Percentiles rank a stretch among this genome's conserved stretches.
These are phyloP conservation scores for Siniperca scherzeri DNA, from an alignment of 2,797 vertebrate genomes.

Conservation along the genomic window DNA sequence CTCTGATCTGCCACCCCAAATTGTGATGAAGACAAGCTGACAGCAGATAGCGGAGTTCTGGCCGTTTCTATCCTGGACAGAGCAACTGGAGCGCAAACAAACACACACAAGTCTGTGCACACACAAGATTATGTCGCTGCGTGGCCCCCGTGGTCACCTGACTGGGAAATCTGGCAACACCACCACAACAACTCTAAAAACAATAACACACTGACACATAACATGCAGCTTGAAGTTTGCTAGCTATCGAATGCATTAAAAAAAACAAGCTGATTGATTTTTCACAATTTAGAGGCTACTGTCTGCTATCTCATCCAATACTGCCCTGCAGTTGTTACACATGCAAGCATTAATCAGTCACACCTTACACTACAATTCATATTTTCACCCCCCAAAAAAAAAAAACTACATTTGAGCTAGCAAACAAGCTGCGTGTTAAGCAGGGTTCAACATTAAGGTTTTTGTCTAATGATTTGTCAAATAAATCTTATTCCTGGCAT, in stretches of 20 bases:
- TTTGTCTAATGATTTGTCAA: no score
- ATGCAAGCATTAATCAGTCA: not conserved
- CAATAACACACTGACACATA: slow-evolving; percentile 33
- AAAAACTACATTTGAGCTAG: not conserved
- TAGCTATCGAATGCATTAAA: not conserved
- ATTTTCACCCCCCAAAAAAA: not conserved
- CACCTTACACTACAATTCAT: not conserved
- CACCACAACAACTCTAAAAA: slow-evolving; percentile 39
- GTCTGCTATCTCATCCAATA: not conserved
- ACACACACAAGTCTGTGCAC: slow-evolving; percentile 23
- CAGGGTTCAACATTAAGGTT: no score
- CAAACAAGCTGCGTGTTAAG: slow-evolving; percentile 10
- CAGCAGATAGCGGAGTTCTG: slow-evolving; percentile 28
- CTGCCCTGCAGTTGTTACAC: slow-evolving; percentile 2
- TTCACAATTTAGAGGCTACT: not conserved
- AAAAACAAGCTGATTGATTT: not conserved
- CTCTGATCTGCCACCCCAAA: slow-evolving; percentile 17
- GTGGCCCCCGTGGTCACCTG: slow-evolving; percentile 34
- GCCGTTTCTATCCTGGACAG: slow-evolving; percentile 44
- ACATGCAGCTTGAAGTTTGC: not conserved
- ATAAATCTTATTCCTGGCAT: no score
- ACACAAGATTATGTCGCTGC: slow-evolving; percentile 41
- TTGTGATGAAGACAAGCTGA: slow-evolving; percentile 34
- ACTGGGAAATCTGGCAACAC: slow-evolving; percentile 48
- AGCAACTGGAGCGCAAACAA: slow-evolving; percentile 22